Percentiles rank a stretch among this genome's conserved stretches.
These are phyloP conservation scores for Sitta carolinensis DNA, from an alignment of 2,797 vertebrate genomes.

Conservation along the genomic window DNA sequence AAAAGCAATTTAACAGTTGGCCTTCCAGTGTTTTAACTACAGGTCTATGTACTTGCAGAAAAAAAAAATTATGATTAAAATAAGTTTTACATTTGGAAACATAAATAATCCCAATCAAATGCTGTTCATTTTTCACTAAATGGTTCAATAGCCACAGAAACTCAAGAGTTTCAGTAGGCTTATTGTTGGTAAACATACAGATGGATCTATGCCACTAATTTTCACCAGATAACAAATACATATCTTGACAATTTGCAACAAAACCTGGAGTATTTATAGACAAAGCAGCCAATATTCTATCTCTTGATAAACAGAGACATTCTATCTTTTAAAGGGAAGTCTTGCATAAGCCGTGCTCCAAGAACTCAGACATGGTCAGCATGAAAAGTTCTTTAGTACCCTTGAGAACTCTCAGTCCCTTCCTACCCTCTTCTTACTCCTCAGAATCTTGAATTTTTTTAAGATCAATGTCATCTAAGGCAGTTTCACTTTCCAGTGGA, in stretches of 20 bases:
- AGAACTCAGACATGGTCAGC: not conserved
- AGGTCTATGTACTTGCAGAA: not conserved
- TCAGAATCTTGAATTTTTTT: constrained; percentile 56
- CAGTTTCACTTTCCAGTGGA: not conserved
- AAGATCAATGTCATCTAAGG: not conserved
- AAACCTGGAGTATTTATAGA: not conserved
- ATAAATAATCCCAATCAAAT: not conserved
- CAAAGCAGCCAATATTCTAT: not conserved
- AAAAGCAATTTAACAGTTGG: not conserved
- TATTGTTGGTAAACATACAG: not conserved
- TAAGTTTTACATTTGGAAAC: not conserved
- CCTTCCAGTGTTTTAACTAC: not conserved
- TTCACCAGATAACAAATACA: constrained; percentile 20
- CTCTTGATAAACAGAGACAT: not conserved
- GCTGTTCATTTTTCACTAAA: not conserved
- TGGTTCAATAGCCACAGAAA: not conserved
- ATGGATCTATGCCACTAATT: not conserved
- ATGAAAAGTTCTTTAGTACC: not conserved
- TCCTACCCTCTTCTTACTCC: constrained; percentile 43
- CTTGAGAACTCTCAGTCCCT: not conserved
- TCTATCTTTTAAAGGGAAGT: not conserved
- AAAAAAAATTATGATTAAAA: not conserved
- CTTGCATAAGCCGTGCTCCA: not conserved
- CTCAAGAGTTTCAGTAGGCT: not conserved
- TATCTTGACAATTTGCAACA: constrained; percentile 25